Base-by-base conservation (phyloP, 2,797 vertebrate genomes). In the Sebastes trivittatus region DNA sequence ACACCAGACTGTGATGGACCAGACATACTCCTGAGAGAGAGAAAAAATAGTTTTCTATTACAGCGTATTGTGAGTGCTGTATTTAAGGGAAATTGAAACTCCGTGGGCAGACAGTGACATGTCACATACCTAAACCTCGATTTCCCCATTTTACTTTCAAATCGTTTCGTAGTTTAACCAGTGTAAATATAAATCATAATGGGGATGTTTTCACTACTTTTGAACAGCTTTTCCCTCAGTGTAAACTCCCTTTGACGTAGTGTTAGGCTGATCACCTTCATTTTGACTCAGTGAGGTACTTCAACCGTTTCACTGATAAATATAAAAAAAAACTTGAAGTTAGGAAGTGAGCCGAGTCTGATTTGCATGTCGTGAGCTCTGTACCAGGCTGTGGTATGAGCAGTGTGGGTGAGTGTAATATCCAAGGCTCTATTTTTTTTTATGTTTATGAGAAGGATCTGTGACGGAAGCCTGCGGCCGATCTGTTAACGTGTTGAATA, bases 391-490 rank as follows among this genome's bases (percentile, higher is more conserved):
- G 49, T 3, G 11, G 16, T 18, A 2, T 54, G n/a, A 49, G 23
- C 23, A 23, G 11, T 62, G 55, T 36, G 30, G 49, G 11, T 18
- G 27, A 46, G 74, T 7, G 4, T 2, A 11, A 60, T 18, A 59
- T 23, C 29, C 6, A 27, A 16, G 6, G 7, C 16, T 22, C 8
- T 20, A 2, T 32, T 36, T 58, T 20, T 30, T 36, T 61, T 18
- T 22, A 16, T 77, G 76, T 84, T 82, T 77, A 77, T 71, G 34
- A 49, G 64, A 82, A 30, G 25, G 72, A 63, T 67, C 16, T 64
- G 42, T 30, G 46, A 59, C 0, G 2, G 3, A 78, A 61, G 32
- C 29, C 59, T 49, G 59, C 55, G 38, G 60, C 11, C 20, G 1
- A 23, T 71, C 66, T 82, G 71, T 79, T 75, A 25, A 75, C 25